Percentiles rank a stretch among this genome's conserved stretches.
Conservation (phyloP, 1,140 invertebrate species). For the fruit fly (Drosophila melanogaster) region DNA sequence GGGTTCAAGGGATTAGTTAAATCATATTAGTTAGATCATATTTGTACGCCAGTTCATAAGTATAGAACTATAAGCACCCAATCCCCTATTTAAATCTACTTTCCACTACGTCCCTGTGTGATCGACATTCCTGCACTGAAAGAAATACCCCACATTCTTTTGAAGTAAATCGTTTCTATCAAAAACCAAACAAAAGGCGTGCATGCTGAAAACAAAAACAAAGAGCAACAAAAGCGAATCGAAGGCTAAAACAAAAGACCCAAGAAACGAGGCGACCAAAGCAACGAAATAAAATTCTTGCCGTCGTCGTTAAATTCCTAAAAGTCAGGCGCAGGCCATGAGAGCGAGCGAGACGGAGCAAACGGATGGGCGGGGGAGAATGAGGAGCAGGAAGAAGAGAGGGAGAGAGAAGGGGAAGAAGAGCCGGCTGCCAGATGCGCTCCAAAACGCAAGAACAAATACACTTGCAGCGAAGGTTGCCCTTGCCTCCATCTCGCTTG, state of each 20-base stretch:
- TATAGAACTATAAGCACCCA: too few species aligned
- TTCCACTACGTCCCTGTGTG: slow-evolving; percentile 33
- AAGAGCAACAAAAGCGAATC: slow-evolving; percentile 43
- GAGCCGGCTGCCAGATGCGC: slow-evolving; percentile 51
- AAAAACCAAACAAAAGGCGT: slow-evolving; percentile 76
- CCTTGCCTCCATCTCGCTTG: slow-evolving; percentile 27
- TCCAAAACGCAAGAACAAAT: slow-evolving; percentile 29
- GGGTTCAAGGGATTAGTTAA: background rate
- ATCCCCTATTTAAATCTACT: background rate
- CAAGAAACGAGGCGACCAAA: slow-evolving; percentile 65
- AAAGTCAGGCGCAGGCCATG: slow-evolving; percentile 58
- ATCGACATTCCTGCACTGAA: slow-evolving; percentile 56
- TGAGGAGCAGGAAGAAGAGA: slow-evolving; percentile 3
- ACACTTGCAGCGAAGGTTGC: slow-evolving; percentile 41
- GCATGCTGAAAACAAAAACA: slow-evolving; percentile 66
- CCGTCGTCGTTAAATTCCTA: slow-evolving; percentile 80
- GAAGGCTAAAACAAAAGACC: slow-evolving; percentile 74
- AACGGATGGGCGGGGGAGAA: slow-evolving; percentile 19
- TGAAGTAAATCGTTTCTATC: slow-evolving; percentile 43
- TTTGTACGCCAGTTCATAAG: too few species aligned
- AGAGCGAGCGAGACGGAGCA: slow-evolving; percentile 33
- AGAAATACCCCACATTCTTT: slow-evolving; percentile 12
- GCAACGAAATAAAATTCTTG: slow-evolving; percentile 80
- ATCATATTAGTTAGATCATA: too few species aligned
- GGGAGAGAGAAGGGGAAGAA: slow-evolving; percentile 1